phyloP scores from a whole-genome alignment of 2,888 invertebrate species.

The Parnassius mnemosyne region DNA sequence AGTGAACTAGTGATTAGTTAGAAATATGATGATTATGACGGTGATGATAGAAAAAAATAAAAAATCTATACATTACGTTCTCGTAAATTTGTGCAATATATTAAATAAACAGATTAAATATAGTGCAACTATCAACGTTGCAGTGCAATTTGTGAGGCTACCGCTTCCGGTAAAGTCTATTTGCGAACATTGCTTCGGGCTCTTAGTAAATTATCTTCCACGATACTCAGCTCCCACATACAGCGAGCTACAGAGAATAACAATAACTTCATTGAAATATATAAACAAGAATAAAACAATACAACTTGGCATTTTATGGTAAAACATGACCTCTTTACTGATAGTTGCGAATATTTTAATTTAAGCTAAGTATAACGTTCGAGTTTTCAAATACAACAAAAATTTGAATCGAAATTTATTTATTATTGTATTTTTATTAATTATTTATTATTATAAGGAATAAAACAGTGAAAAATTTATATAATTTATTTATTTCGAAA shows the following conservation, averaged over 20 bases:
- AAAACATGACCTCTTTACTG: neutral
- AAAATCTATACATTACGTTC: too few relatives aligned
- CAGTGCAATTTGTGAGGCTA: constrained; percentile 11
- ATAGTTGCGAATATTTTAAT: neutral
- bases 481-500: too few relatives aligned
- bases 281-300: constrained; percentile 3
- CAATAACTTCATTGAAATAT: constrained; percentile 22
- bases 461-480: too few relatives aligned
- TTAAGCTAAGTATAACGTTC: neutral
- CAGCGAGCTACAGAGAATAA: constrained; percentile 18
- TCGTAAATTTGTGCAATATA: neutral
- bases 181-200: constrained; percentile 31
- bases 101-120: constrained; percentile 7
- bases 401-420: too few relatives aligned
- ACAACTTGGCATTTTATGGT: constrained; percentile 1
- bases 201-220: constrained; percentile 23
- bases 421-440: too few relatives aligned
- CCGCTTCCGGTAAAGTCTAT: constrained; percentile 25
- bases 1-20: too few relatives aligned
- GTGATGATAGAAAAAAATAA: too few relatives aligned
- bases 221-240: constrained; percentile 9
- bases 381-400: too few relatives aligned
- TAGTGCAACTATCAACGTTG: constrained; percentile 21
- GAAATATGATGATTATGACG: too few relatives aligned
- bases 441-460: too few relatives aligned